Base-by-base conservation (phyloP, 2,113 vertebrate genomes). In the Forbesichthys agassizii region DNA sequence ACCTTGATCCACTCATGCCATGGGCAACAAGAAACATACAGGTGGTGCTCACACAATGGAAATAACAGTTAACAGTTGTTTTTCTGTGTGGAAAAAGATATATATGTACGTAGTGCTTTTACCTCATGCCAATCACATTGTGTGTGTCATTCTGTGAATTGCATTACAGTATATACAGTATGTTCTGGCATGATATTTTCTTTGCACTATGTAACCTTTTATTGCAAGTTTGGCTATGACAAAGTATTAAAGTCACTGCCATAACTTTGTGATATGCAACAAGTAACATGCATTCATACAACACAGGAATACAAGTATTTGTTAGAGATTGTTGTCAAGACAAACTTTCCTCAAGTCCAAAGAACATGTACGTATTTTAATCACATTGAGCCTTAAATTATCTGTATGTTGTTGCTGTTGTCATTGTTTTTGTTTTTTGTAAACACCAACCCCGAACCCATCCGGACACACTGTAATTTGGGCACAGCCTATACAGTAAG, bases 261-360 rank as follows among this genome's bases (percentile, higher is more conserved):
- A 42, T 42, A 42, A 42, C 4, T 42, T 16, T 61, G 36, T 47
- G 42, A 46, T n/a, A 53, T 51, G 49, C 18, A 27, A 51, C 27
- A 74, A 60, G 42, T 52, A 27, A 48, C 55, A 57, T 67, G 48
- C 55, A 48, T 51, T 69, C 60, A 59, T 54, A 69, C 48, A 63
- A 33, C 52, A 69, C 46, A 73, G 68, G 71, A 61, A 67, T 27
- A 27, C 27, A 27, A 27, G 27, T 27, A 27, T 27, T 56, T 66
- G 18, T 72, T 47, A 76, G 71, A 57, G 70, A 62, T 60, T 49
- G 46, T 75, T 78, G 66, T 75, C 51, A 68, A 73, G 71, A 77
- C 71, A 74, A 68, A 46, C 73, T 79, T 71, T 76, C 57, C 75
- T 63, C 55, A 52, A 71, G 47, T 58, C 57, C 73, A 77, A 71